Conservation (phyloP, 2,113 vertebrate genomes). For the Crypturellus undulatus region DNA sequence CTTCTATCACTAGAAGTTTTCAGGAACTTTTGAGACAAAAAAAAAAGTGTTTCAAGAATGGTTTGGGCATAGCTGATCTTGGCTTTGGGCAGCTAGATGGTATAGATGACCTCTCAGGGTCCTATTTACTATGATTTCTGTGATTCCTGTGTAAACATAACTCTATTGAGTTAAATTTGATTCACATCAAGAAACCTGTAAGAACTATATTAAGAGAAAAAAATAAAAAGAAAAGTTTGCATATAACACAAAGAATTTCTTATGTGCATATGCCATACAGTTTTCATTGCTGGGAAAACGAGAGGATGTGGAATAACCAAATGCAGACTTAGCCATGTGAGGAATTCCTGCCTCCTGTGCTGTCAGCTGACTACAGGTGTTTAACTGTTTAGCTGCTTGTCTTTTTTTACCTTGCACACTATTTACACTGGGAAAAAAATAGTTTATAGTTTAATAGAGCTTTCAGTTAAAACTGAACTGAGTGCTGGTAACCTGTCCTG, state of each 20-base stretch:
- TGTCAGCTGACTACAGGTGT: neutral
- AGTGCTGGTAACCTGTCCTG: neutral
- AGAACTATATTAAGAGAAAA: neutral
- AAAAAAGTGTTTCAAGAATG: neutral
- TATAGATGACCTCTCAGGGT: slow-evolving; percentile 1
- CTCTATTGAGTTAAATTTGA: neutral
- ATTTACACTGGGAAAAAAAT: neutral
- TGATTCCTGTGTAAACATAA: neutral
- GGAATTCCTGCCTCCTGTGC: neutral
- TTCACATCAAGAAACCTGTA: neutral
- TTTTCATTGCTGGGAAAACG: neutral
- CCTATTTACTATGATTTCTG: slow-evolving; percentile 18
- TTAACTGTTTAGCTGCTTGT: neutral
- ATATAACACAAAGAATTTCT: neutral
- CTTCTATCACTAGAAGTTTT: slow-evolving; percentile 30
- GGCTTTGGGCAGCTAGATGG: neutral
- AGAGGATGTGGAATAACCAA: fast-evolving
- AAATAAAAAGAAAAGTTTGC: neutral
- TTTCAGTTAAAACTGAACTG: neutral
- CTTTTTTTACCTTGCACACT: neutral
- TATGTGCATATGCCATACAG: neutral
- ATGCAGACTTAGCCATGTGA: neutral
- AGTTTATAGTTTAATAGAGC: neutral
- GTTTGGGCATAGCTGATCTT: slow-evolving; percentile 11
- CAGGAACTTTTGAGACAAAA: slow-evolving; percentile 24